Base-by-base conservation (phyloP, 1,140 invertebrate species). In the Grapholita molesta region DNA sequence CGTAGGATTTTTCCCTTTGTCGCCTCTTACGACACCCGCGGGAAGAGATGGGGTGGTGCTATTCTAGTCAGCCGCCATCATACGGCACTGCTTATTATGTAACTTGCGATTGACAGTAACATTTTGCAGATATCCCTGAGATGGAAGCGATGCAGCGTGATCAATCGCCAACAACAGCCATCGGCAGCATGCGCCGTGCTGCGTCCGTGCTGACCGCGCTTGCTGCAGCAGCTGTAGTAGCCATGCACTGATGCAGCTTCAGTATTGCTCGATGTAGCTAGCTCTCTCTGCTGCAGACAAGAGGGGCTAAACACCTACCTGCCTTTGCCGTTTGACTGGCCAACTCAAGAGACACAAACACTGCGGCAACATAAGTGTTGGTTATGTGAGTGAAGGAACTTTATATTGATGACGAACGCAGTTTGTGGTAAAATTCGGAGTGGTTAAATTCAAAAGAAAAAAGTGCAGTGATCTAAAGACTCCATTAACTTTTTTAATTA, bases 111-210 rank as follows among this genome's bases (percentile, higher is more conserved):
- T 64, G 11, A 15, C 1, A 32, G 42, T 21, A 6, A 9, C 21
- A 66, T n/a, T 66, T 69, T 57, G 77, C 73, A 57, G 65, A n/a
- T 55, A 11, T 70, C 6, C 71, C 70, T 32, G 35, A 66, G 33
- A 64, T 76, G 74, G 84, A 85, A 69, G 73, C 74, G 52, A 88
- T 88, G 86, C 86, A 86, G 73, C 82, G 82, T 24, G 86, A 88
- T 71, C 73, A 83, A 71, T 79, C 76, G 4, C 71, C 73, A 38
- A 21, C 18, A n/a, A n/a, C n/a, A n/a, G 2, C 25, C 61, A 21
- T 33, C 18, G 38, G 66, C 67, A 11, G 33, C 33, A n/a, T n/a
- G n/a, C n/a, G 48, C 0, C 33, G 23, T 12, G 67, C 11, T 23
- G 18, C 12, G 35, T 48, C 48, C 11, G 18, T 21, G 21, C 21